Evolutionary conservation across 2,797 vertebrate species (phyloP), one percentile per base, ranked within the genome.

Genomic region (Chaunax sp.): DNA sequence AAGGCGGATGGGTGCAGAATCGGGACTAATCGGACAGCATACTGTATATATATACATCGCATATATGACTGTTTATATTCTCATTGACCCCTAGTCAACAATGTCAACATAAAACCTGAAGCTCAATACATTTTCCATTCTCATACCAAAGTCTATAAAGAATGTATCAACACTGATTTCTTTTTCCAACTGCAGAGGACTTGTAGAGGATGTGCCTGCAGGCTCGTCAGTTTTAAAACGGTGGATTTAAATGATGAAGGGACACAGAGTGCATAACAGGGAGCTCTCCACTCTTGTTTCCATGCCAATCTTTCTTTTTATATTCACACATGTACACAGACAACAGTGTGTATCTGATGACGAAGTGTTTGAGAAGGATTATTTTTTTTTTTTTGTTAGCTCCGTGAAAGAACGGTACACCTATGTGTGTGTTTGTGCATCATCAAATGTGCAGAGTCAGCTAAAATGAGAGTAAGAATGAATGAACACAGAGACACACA

Each of bases 401-500:
- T 50, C 44, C 22, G 13, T 46, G 14, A 33, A 14, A 49, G 28
- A 40, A 33, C 41, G 15, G 20, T 41, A 37, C 6, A 9, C 6
- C 6, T 38, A 18, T 28, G 26, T 6, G 49, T 53, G 51, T 19
- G 15, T 15, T 64, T 35, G 37, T 52, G 50, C 47, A 6, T 23
- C 18, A 30, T 20, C 1, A 16, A 0, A 13, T 55, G 33, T 41
- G 10, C 23, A 60, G 83, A 78, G 79, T 77, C 81, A 79, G 69
- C 56, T 56, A 40, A 54, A 73, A 82, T 84, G 56, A 90, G 70
- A 46, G 66, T 56, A 67, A 59, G 64, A 64, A 20, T 72, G 61
- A 75, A 69, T 68, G 63, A 43, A 57, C 19, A 49, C 26, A 46
- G 6, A 11, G 22, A 12, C 7, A 15, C 41, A 30, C 22, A 40